Percentiles rank a stretch among this genome's conserved stretches.
phyloP scores from a whole-genome alignment of 2,113 vertebrate genomes.

The Amblyornis subalaris region DNA sequence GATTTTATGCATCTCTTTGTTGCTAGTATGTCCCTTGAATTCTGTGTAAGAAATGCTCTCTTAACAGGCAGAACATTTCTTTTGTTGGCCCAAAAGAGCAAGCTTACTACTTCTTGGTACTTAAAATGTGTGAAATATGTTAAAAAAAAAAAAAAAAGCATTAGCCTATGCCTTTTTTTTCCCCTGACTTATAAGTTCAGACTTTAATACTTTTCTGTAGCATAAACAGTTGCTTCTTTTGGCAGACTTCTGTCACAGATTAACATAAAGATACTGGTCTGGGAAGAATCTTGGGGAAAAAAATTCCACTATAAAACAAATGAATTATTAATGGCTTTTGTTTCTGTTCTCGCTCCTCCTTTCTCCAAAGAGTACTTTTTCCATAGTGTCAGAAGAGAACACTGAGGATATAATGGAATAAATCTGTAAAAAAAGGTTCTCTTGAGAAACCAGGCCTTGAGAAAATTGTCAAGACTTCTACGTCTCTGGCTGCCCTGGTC shows the following conservation, averaged over 20 bases:
- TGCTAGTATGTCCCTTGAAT: neutral
- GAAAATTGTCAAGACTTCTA: slow-evolving; percentile 81
- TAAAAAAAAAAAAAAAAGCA: neutral
- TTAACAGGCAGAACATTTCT: neutral
- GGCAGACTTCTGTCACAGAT: neutral
- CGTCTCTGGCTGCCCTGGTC: slow-evolving; percentile 44
- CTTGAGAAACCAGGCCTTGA: slow-evolving; percentile 67
- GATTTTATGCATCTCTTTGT: neutral
- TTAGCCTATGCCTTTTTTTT: neutral
- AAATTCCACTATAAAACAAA: neutral
- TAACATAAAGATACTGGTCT: neutral
- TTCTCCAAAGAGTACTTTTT: neutral
- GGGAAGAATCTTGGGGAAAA: neutral
- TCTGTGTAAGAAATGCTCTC: neutral
- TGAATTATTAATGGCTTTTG: neutral
- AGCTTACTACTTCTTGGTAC: neutral
- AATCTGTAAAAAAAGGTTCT: slow-evolving; percentile 43
- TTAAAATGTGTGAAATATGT: neutral
- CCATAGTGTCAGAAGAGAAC: neutral
- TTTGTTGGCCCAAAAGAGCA: neutral
- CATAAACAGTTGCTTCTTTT: neutral
- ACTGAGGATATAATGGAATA: neutral
- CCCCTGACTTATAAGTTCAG: neutral
- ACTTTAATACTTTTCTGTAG: neutral
- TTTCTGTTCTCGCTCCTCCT: neutral